Base-by-base conservation (phyloP, 1,140 invertebrate genomes). In the Polypedilum vanderplanki region DNA sequence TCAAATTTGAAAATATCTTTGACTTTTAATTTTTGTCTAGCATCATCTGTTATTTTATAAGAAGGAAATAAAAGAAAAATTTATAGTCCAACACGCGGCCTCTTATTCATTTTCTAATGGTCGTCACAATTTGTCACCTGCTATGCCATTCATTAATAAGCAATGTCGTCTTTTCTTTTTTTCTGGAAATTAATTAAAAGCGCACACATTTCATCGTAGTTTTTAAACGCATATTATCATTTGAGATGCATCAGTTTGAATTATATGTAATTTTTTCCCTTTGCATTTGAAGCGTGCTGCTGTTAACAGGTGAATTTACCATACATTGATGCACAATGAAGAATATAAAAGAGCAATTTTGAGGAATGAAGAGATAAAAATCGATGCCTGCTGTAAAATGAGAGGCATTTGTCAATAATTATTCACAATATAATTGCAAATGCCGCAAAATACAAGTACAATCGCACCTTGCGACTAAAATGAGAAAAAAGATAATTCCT, bases 41-140 rank as follows among this genome's bases (percentile, higher is more conserved):
- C 24, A 1, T 33, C 12, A 4, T 57, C 46, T 57, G 46, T 57
- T 15, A 1, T 57, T 57, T 57, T 57, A 15, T 57, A 4, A 57
- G 46, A 1, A 15, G 12, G 46, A 57, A 57, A 12, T 57, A 57
- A n/a, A n/a, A 57, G 41, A 12, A 4, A 15, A n/a, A 57, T 57
- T 57, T n/a, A 57, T 57, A n/a, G 46, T 57, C 46, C n/a, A 57
- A 33, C 24, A 33, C 24, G 24, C 24, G 5, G 24, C 5, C 24
- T 33, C 5, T 33, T 3, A 3, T 3, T 33, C n/a, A 57, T 57
- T n/a, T 57, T 57, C n/a, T n/a, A 57, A 57, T 15, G 15, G 12
- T 57, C 46, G 46, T 57, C 46, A 57, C 46, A 57, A 70, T 70
- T 70, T 70, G 65, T 70, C 65, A 70, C 65, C 65, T 70, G 65